Percentiles rank a stretch among this genome's conserved stretches.
phyloP scores from a whole-genome alignment of 2,797 vertebrate genomes.

The Rhinichthys osculus region DNA sequence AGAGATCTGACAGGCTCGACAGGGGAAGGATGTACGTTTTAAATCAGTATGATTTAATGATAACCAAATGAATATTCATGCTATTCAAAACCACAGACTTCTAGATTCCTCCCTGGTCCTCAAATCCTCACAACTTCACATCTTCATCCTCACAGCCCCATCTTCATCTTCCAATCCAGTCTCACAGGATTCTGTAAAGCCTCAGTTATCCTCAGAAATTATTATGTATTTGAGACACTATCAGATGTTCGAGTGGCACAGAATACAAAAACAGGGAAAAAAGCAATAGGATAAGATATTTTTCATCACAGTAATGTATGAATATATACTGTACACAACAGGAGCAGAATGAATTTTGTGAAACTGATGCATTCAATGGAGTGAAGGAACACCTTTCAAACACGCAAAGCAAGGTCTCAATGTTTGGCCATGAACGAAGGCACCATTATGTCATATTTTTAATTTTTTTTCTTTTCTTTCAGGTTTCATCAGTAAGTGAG shows the following conservation, averaged over 20 bases:
- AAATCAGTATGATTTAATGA: conserved; percentile 49
- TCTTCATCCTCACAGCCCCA: conserved; percentile 1
- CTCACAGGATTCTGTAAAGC: conserved; percentile 7
- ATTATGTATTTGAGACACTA: conserved; percentile 7
- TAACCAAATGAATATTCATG: conserved; percentile 25
- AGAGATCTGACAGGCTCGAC: background rate
- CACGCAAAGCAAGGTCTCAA: background rate
- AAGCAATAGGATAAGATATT: background rate
- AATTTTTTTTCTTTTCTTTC: background rate
- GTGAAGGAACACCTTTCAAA: background rate
- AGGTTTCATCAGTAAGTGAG: background rate
- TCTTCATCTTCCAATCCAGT: conserved; percentile 33
- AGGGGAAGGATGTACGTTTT: conserved; percentile 7
- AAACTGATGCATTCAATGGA: background rate
- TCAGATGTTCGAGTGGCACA: conserved; percentile 3
- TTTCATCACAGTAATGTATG: conserved; percentile 2
- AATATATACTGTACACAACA: conserved; percentile 5
- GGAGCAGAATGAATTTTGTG: background rate
- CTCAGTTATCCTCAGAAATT: conserved; percentile 6
- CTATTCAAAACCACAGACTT: conserved; percentile 17
- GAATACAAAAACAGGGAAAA: background rate
- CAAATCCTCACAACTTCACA: conserved; percentile 25
- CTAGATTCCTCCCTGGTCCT: conserved; percentile 24
- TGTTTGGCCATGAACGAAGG: background rate
- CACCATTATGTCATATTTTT: background rate